These are phyloP conservation scores for Leuctra nigra DNA, from an alignment of 2,888 invertebrate genomes.

Conservation along the genomic window DNA sequence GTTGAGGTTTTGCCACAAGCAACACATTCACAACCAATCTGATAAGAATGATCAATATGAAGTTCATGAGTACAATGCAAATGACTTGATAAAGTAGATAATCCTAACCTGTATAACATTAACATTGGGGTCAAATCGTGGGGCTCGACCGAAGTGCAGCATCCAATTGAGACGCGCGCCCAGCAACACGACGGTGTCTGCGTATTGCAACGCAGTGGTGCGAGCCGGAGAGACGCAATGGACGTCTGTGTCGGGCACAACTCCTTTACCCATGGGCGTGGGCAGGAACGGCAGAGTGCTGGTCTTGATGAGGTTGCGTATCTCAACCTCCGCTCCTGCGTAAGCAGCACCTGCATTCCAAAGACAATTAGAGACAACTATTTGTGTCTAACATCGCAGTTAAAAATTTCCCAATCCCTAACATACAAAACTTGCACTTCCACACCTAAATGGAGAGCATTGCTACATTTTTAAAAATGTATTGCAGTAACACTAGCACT, in stretches of 20 bases:
- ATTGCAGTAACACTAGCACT: too few relatives aligned
- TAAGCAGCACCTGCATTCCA: slow-evolving; percentile 78
- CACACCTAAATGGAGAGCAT: too few relatives aligned
- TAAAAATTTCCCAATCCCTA: too few relatives aligned
- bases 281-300: slow-evolving; percentile 84
- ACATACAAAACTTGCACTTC: too few relatives aligned
- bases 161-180: slow-evolving; percentile 98
- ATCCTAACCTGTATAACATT: slow-evolving; percentile 91
- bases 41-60: too few relatives aligned
- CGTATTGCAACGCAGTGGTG: slow-evolving; percentile 75
- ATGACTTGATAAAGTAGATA: too few relatives aligned
- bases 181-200: slow-evolving; percentile 80
- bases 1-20: too few relatives aligned
- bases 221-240: slow-evolving; percentile 82
- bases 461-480: too few relatives aligned
- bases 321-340: slow-evolving; percentile 63
- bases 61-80: too few relatives aligned
- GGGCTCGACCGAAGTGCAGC: slow-evolving; percentile 88
- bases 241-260: slow-evolving; percentile 60
- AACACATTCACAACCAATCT: too few relatives aligned
- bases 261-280: slow-evolving; percentile 89
- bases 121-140: slow-evolving; percentile 73
- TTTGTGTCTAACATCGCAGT: too few relatives aligned
- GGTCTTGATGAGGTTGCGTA: slow-evolving; percentile 60
- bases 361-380: too few relatives aligned